Percentiles rank a stretch among this genome's conserved stretches.
These are phyloP conservation scores for Sebastes oblongus DNA, from an alignment of 2,797 vertebrate species.

Conservation along the genomic window DNA sequence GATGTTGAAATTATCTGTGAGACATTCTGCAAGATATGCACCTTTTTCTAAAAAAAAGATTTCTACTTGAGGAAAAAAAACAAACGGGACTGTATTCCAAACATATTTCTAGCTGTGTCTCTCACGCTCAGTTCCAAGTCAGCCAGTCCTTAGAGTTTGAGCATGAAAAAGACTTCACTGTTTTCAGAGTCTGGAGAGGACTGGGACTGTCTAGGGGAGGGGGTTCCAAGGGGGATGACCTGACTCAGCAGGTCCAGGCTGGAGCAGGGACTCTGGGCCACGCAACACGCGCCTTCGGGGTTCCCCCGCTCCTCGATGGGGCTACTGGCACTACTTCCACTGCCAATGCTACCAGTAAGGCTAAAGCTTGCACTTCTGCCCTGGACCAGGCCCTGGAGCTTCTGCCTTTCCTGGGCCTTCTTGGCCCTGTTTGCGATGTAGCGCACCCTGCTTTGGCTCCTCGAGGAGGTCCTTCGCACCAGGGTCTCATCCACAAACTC, in stretches of 20 bases:
- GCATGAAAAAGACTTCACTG: constrained; percentile 85
- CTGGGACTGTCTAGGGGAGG: constrained; percentile 45
- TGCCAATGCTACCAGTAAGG: constrained; percentile 13
- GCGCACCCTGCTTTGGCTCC: constrained; percentile 93
- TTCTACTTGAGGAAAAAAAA: constrained; percentile 26
- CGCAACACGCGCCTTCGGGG: constrained; percentile 91
- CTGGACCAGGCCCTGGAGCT: constrained; percentile 81
- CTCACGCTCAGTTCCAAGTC: constrained; percentile 53
- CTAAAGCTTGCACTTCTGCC: constrained; percentile 51
- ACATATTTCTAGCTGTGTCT: constrained; percentile 37
- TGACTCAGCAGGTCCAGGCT: constrained; percentile 76
- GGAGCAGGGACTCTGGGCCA: constrained; percentile 80
- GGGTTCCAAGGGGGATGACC: constrained; percentile 65
- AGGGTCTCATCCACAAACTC: constrained; percentile 74
- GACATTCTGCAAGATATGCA: constrained; percentile 44
- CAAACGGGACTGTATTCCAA: constrained; percentile 38
- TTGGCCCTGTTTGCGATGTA: constrained; percentile 93
- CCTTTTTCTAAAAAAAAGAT: constrained; percentile 20
- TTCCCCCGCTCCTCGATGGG: constrained; percentile 92
- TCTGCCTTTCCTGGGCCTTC: constrained; percentile 91
- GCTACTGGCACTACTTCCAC: constrained; percentile 49
- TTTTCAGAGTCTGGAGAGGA: constrained; percentile 63
- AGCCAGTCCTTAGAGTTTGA: constrained; percentile 79
- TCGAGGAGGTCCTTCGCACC: constrained; percentile 87
- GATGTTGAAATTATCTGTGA: constrained; percentile 18